These are phyloP conservation scores for Clivina fossor DNA, from an alignment of 2,888 invertebrate species.

Conservation along the genomic window DNA sequence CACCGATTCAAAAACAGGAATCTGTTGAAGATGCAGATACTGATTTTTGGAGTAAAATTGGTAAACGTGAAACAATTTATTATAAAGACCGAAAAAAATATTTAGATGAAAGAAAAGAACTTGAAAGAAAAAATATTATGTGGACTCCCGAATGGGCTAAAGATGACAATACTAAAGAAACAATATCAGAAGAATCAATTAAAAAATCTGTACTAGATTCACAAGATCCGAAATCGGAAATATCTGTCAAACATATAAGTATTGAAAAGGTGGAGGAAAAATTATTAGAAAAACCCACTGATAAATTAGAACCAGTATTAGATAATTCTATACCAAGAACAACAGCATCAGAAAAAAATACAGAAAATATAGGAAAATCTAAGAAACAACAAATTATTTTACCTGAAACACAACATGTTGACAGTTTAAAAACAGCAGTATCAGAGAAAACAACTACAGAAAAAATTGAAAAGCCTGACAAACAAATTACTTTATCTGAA, in stretches of 20 bases:
- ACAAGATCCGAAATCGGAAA: too few relatives aligned
- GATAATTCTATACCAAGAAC: conserved; percentile 3
- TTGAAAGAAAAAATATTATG: conserved; percentile 34
- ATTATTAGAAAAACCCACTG: conserved; percentile 37
- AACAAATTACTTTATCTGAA: neutral
- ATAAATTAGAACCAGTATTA: conserved; percentile 24
- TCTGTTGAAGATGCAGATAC: conserved; percentile 46
- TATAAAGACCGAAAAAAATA: conserved; percentile 60
- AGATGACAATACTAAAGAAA: neutral
- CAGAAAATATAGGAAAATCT: neutral
- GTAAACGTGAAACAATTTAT: conserved; percentile 66
- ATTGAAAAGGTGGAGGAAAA: conserved; percentile 18
- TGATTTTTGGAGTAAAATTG: conserved; percentile 68
- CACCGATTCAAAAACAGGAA: conserved; percentile 20
- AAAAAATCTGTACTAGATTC: too few relatives aligned
- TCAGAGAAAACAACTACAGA: conserved; percentile 7
- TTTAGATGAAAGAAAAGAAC: conserved; percentile 50
- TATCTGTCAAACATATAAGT: too few relatives aligned
- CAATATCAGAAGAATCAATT: conserved; percentile 1
- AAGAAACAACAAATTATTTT: conserved; percentile 11
- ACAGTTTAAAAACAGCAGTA: conserved; percentile 4
- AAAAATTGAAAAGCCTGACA: neutral
- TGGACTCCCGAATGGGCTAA: conserved; percentile 14
- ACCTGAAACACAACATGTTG: conserved; percentile 19
- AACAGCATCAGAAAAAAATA: neutral